Conservation (phyloP, 2,888 invertebrate species). For the Apotomis turbidana region DNA sequence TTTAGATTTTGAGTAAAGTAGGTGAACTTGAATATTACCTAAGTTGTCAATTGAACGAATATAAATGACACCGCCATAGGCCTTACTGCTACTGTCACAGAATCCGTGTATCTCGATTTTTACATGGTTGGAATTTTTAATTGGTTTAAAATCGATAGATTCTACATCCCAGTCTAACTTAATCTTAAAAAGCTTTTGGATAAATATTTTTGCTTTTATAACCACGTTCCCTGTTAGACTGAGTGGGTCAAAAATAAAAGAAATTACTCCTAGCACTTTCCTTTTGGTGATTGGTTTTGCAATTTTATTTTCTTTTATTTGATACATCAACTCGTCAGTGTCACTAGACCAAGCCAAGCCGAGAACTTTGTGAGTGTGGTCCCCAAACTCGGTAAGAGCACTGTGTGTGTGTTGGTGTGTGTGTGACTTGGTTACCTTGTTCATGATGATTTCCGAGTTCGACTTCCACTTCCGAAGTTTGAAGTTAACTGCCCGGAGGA, state of each 20-base stretch:
- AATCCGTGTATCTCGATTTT: no score
- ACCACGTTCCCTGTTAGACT: no score
- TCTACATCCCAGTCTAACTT: no score
- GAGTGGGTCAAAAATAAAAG: no score
- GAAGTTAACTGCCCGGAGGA: background rate
- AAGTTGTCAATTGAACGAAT: background rate
- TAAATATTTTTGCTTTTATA: no score
- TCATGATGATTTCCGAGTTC: background rate
- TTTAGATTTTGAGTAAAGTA: conserved; percentile 3
- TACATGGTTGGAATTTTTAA: no score
- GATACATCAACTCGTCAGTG: background rate
- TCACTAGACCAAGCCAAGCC: conserved; percentile 5
- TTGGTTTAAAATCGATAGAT: no score
- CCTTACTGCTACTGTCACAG: no score
- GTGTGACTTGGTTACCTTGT: background rate
- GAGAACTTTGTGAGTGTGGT: conserved; percentile 4
- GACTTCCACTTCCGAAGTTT: conserved; percentile 8
- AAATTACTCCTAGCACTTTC: background rate
- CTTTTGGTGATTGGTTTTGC: background rate
- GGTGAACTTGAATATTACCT: background rate
- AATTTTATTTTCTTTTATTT: background rate
- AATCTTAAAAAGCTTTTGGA: no score
- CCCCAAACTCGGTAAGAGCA: background rate
- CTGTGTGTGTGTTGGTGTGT: background rate
- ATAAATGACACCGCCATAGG: background rate